Percentiles rank a stretch among this genome's conserved stretches.
These are phyloP conservation scores for Philotrypesis tridentata DNA, from an alignment of 1,140 invertebrate genomes.

Conservation along the genomic window DNA sequence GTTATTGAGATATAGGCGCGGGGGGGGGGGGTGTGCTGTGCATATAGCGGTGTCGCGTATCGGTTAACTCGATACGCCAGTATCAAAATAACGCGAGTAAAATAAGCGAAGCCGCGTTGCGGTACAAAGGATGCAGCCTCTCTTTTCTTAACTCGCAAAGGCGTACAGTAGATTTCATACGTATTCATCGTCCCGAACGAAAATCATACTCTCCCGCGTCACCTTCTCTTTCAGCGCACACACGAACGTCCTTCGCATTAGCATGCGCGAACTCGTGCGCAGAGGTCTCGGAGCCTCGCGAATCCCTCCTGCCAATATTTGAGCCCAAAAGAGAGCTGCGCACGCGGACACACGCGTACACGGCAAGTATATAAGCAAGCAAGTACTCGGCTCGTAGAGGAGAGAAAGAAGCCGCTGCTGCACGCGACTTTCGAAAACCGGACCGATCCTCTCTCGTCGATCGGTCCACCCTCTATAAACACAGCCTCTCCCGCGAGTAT, in stretches of 20 bases:
- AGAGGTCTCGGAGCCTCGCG: background rate
- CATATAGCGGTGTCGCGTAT: background rate
- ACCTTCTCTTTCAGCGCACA: background rate
- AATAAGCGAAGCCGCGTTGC: background rate
- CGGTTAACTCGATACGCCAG: background rate
- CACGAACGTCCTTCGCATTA: constrained; percentile 44
- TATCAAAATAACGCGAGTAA: background rate
- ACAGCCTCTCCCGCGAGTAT: background rate
- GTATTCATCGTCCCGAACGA: no score
- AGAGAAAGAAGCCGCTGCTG: background rate
- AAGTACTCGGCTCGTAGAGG: no score
- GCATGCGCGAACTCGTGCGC: constrained; percentile 23
- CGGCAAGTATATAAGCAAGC: no score
- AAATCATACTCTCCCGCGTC: background rate
- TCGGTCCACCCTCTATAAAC: background rate
- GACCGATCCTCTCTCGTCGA: background rate
- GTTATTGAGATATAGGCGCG: no score
- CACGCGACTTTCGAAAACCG: background rate
- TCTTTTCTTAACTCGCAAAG: no score
- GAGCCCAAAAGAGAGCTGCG: constrained; percentile 42
- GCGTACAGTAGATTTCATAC: no score
- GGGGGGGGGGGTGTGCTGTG: background rate
- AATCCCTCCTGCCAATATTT: constrained; percentile 48
- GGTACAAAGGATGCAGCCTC: background rate
- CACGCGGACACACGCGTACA: no score